Evolutionary conservation across 2,888 invertebrate species (phyloP).

Genomic region (Agonopterix subpropinquella): DNA sequence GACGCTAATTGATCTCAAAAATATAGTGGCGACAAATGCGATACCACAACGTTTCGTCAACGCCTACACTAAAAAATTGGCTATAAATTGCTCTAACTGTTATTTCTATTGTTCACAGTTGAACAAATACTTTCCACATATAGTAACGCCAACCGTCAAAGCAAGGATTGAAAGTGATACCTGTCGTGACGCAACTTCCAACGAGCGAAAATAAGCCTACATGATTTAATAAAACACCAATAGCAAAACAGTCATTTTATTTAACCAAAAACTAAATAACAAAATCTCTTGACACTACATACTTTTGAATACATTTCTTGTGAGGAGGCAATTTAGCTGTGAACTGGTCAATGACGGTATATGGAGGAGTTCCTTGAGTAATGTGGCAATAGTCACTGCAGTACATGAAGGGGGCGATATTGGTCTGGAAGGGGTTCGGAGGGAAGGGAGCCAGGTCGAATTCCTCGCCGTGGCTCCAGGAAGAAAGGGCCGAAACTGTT

Average conservation of each 20-base stretch:
- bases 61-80: no score
- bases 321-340: constrained; percentile 34
- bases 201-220: not conserved
- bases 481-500: constrained; percentile 39
- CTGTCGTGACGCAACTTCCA: not conserved
- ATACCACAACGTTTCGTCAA: no score
- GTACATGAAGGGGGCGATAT: constrained; percentile 66
- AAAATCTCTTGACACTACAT: constrained; percentile 47
- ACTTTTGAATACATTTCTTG: constrained; percentile 31
- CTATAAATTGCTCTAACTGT: no score
- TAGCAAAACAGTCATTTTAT: not conserved
- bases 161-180: not conserved
- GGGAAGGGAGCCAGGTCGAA: constrained; percentile 55
- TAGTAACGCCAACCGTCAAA: not conserved
- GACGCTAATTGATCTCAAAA: no score
- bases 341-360: constrained; percentile 52
- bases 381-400: constrained; percentile 67
- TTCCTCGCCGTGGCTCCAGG: constrained; percentile 51
- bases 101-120: not conserved
- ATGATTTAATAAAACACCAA: not conserved
- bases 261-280: not conserved
- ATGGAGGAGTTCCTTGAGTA: constrained; percentile 53
- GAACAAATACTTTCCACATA: not conserved
- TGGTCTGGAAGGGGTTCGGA: constrained; percentile 63
- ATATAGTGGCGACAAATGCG: no score